Evolutionary conservation across 2,797 vertebrate genomes (phyloP), one percentile per base, ranked within the genome.

Genomic region (Coregonus sp.): DNA sequence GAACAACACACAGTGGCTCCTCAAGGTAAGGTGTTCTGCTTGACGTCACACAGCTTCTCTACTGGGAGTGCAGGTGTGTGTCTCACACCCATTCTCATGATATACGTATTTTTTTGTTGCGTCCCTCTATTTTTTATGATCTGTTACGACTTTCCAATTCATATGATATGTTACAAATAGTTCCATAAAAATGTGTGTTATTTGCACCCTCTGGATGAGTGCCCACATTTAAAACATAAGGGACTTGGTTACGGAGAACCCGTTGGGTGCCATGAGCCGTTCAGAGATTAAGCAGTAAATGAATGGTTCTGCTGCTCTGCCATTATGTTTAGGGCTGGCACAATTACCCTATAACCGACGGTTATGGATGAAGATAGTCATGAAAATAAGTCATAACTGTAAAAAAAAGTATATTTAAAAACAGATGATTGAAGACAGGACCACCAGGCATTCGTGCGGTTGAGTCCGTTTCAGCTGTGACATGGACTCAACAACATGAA

Each of bases 1-100:
- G 87, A 99, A 99, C 94, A 99, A 98, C 94, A 99, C 98, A 0
- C 96, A 97, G 93, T 98, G 97, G 98, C 93, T 99, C 20, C 95
- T 96, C 29, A 99, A 98, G 98, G 98, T 99, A 96, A 87, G 85
- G 5, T 1, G 3, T 52, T 77, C 9, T 66, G 25, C 54, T 75
- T 70, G 40, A 47, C 40, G 0, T 47, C 40, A 12, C 52, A 29
- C 50, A 12, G 66, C 16, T 11, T 80, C 66, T 54, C 50, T 5
- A 68, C 47, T 51, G 33, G 31, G 5, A 29, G 56, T 54, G 29
- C 29, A 47, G 40, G 18, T 1, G 33, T 68, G 2, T 18, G 52
- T 15, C 4, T 16, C 52, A 16, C 56, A 20, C 56, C 5, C 18
- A n/a, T n/a, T 59, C 5, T 16, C 54, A 56, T 18, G 18, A 18